Conservation (phyloP, 2,888 invertebrate species). For the Rhynchonema sp. region DNA sequence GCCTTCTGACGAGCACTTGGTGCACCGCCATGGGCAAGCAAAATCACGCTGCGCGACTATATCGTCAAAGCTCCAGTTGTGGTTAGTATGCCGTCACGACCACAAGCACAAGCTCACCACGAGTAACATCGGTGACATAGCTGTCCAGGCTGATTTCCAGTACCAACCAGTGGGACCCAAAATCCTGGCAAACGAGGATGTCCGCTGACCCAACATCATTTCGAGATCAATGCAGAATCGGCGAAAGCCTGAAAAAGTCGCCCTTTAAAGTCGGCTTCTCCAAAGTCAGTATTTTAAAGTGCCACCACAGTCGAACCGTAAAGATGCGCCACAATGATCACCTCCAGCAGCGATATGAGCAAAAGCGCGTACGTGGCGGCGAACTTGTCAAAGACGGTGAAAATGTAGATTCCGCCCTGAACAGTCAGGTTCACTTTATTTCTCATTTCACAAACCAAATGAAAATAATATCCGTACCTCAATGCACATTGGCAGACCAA, state of each 20-base stretch:
- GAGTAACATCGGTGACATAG: background rate
- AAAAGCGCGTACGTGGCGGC: background rate
- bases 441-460: no score
- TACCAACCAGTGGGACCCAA: background rate
- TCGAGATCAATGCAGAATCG: background rate
- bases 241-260: background rate
- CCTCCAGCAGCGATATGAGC: background rate
- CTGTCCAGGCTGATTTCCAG: background rate
- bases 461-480: no score
- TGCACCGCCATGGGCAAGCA: no score
- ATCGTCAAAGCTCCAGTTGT: no score
- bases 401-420: background rate
- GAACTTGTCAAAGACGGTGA: background rate
- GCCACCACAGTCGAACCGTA: slow-evolving; percentile 1
- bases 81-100: no score
- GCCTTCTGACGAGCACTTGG: no score
- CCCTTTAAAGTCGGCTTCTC: background rate
- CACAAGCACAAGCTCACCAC: no score
- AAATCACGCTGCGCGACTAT: no score
- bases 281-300: background rate
- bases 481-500: no score
- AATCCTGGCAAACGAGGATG: background rate
- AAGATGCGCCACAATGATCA: background rate
- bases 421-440: no score
- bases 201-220: background rate